Evolutionary conservation across 2,797 vertebrate genomes (phyloP).

Genomic region (Molossus alvarezi): DNA sequence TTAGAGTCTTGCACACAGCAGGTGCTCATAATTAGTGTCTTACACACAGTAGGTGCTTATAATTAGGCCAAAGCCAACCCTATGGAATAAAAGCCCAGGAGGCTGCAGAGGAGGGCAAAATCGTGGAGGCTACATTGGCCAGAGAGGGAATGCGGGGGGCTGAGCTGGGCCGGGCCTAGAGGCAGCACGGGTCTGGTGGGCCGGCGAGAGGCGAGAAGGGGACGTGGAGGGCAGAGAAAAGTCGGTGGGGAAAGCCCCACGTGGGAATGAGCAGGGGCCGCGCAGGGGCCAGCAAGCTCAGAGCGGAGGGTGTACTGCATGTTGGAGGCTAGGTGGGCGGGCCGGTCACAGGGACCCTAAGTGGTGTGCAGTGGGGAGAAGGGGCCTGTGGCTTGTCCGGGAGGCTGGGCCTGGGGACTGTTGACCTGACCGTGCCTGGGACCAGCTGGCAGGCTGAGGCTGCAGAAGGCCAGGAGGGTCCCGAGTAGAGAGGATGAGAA

Average conservation of each 20-base stretch:
- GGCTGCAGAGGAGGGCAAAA: background rate
- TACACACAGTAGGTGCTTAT: background rate
- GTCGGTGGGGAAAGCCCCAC: background rate
- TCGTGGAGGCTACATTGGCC: background rate
- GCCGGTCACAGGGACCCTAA: background rate
- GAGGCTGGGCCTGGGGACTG: background rate
- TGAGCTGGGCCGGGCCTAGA: background rate
- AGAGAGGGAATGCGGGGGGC: background rate
- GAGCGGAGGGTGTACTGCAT: background rate
- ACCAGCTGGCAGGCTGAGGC: background rate
- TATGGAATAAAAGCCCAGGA: background rate
- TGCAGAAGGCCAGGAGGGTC: background rate
- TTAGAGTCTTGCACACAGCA: background rate
- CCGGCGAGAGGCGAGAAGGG: background rate
- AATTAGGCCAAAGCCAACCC: background rate
- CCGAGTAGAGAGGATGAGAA: background rate
- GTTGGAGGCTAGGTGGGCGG: background rate
- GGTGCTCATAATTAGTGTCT: background rate
- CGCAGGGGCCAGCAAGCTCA: background rate
- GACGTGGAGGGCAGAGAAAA: fast-evolving
- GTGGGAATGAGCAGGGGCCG: background rate
- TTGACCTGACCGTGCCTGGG: background rate
- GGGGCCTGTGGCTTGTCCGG: background rate
- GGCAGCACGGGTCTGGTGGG: too few relatives aligned
- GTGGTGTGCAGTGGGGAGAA: background rate